A percentile compares a stretch with the other conserved stretches of the same genome.
Evolutionary conservation across 2,888 invertebrate species (phyloP).

Genomic region (Erebia palarica): DNA sequence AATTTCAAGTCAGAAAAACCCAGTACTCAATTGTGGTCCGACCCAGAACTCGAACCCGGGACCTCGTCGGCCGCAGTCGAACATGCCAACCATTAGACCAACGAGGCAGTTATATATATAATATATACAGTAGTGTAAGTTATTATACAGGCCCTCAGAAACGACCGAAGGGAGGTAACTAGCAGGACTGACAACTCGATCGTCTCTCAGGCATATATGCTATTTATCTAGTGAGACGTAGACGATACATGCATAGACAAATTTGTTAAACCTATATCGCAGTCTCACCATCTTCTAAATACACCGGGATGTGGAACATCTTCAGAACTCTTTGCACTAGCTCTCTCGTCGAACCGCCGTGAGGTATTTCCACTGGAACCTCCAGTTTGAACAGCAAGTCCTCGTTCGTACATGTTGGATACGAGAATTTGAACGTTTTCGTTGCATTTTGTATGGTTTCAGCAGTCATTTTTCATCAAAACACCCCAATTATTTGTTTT

Average conservation of each 20-base stretch:
- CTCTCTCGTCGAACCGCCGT: conserved; percentile 83
- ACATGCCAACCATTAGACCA: too few relatives aligned
- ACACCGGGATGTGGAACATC: conserved; percentile 87
- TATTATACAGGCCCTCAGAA: too few relatives aligned
- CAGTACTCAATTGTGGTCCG: too few relatives aligned
- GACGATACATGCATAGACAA: neutral
- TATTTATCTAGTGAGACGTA: too few relatives aligned
- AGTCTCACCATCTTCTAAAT: conserved; percentile 83
- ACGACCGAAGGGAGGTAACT: too few relatives aligned
- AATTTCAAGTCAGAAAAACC: too few relatives aligned
- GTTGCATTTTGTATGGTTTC: conserved; percentile 56
- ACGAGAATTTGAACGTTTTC: conserved; percentile 76
- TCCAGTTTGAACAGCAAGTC: conserved; percentile 80
- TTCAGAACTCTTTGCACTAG: conserved; percentile 85
- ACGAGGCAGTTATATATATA: too few relatives aligned
- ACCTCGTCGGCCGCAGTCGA: too few relatives aligned
- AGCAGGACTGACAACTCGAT: too few relatives aligned
- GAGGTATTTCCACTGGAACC: conserved; percentile 85
- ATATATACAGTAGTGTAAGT: too few relatives aligned
- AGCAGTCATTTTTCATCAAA: conserved; percentile 55
- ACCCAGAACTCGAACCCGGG: too few relatives aligned
- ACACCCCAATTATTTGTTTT: neutral
- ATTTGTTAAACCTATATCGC: neutral
- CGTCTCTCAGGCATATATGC: too few relatives aligned
- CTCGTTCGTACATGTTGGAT: conserved; percentile 82